These are phyloP conservation scores for Lycorma delicatula DNA, from an alignment of 1,140 invertebrate species.

Conservation along the genomic window DNA sequence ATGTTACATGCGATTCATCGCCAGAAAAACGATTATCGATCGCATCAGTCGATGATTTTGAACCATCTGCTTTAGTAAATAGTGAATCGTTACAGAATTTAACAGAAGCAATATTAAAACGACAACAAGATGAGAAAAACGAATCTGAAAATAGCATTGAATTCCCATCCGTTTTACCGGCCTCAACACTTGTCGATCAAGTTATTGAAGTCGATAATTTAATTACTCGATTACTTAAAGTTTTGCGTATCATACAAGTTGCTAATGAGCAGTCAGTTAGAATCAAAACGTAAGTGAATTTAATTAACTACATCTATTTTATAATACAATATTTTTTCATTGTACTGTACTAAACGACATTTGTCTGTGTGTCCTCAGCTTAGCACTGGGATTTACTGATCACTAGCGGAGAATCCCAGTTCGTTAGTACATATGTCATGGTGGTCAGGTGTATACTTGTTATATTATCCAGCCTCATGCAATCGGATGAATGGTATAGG, in stretches of 20 bases:
- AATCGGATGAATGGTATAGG: too few species aligned
- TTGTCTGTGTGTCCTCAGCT: too few species aligned
- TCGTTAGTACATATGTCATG: too few species aligned
- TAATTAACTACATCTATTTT: neutral
- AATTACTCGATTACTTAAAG: conserved; percentile 62
- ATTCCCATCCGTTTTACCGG: conserved; percentile 32
- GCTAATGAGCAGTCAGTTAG: conserved; percentile 50
- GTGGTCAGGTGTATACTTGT: too few species aligned
- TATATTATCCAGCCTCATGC: too few species aligned
- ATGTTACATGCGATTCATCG: conserved; percentile 11
- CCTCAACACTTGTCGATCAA: conserved; percentile 52
- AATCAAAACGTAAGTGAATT: conserved; percentile 6
- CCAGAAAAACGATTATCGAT: conserved; percentile 19
- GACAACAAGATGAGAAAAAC: conserved; percentile 46
- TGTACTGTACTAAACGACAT: too few species aligned
- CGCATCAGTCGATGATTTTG: conserved; percentile 11
- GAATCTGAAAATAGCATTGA: conserved; percentile 26
- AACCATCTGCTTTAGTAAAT: neutral
- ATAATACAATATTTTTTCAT: neutral
- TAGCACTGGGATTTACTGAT: too few species aligned
- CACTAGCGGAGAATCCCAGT: too few species aligned
- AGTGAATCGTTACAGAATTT: conserved; percentile 55
- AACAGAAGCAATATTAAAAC: conserved; percentile 51
- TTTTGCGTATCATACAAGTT: conserved; percentile 58
- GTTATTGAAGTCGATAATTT: conserved; percentile 66